Evolutionary conservation across 1,140 invertebrate genomes (phyloP).

Genomic region (Cylas formicarius): DNA sequence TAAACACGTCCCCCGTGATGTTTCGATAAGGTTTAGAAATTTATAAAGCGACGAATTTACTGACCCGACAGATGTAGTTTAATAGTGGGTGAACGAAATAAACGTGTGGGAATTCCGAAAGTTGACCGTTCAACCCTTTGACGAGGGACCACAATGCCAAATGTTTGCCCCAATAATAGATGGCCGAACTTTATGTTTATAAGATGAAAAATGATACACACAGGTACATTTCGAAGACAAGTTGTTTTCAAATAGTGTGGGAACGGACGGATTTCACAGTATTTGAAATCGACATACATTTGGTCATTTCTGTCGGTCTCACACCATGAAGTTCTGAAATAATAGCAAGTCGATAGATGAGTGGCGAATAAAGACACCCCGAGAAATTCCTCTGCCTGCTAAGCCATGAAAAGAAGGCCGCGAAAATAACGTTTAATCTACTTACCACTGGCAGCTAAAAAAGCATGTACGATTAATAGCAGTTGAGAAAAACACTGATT

Average conservation of each 20-base stretch:
- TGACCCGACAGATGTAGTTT: slow-evolving; percentile 21
- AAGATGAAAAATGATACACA: slow-evolving; percentile 25
- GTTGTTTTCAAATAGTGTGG: slow-evolving; percentile 12
- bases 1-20: slow-evolving; percentile 19
- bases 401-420: no score
- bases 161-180: slow-evolving; percentile 23
- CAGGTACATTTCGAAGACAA: slow-evolving; percentile 16
- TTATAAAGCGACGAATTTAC: slow-evolving; percentile 22
- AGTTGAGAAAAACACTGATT: no score
- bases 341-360: no score
- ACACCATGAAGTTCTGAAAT: no score
- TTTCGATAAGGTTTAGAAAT: slow-evolving; percentile 20
- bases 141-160: slow-evolving; percentile 17
- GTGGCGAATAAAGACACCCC: no score
- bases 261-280: no score
- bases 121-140: slow-evolving; percentile 16
- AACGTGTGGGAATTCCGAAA: slow-evolving; percentile 7
- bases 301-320: no score
- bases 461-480: no score
- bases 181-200: slow-evolving; percentile 21
- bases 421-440: no score
- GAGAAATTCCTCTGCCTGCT: no score
- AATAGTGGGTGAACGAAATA: slow-evolving; percentile 15
- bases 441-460: no score
- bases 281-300: no score